Percentiles rank a stretch among this genome's conserved stretches.
These are phyloP conservation scores for Allobates femoralis DNA, from an alignment of 2,797 vertebrate species.

Conservation along the genomic window DNA sequence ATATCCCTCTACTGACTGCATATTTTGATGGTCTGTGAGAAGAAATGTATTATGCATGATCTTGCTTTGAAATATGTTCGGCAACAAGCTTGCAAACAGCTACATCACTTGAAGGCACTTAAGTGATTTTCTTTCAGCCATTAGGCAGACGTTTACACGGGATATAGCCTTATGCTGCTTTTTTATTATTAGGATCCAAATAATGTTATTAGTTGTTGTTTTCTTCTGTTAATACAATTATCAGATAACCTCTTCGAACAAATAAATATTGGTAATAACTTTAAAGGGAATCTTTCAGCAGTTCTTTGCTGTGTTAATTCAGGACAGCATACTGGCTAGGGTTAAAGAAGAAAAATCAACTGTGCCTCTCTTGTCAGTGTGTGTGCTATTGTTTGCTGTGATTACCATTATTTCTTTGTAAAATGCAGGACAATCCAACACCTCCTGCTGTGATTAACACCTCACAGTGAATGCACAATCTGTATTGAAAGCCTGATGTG, in stretches of 20 bases:
- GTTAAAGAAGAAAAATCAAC: too few relatives aligned
- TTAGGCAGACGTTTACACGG: conserved; percentile 36
- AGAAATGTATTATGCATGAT: conserved; percentile 54
- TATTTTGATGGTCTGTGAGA: conserved; percentile 47
- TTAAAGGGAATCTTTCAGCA: too few relatives aligned
- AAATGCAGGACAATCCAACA: too few relatives aligned
- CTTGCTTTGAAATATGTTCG: conserved; percentile 46
- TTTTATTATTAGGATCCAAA: conserved; percentile 8
- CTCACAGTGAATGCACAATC: too few relatives aligned
- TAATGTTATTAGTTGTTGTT: conserved; percentile 3
- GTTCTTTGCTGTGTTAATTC: too few relatives aligned
- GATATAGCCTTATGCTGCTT: conserved; percentile 31
- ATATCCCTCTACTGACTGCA: conserved; percentile 39
- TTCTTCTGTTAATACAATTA: conserved; percentile 1
- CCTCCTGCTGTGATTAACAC: too few relatives aligned
- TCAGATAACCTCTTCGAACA: conserved; percentile 10
- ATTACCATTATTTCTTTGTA: too few relatives aligned
- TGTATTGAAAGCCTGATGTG: too few relatives aligned
- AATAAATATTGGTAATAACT: not conserved
- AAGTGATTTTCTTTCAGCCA: conserved; percentile 53
- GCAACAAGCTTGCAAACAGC: conserved; percentile 49
- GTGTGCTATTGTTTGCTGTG: too few relatives aligned
- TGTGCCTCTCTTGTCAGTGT: too few relatives aligned
- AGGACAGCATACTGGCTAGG: too few relatives aligned
- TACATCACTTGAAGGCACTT: conserved; percentile 56